Conservation (phyloP, 2,888 invertebrate species). For the Acanthoscelides obtectus region DNA sequence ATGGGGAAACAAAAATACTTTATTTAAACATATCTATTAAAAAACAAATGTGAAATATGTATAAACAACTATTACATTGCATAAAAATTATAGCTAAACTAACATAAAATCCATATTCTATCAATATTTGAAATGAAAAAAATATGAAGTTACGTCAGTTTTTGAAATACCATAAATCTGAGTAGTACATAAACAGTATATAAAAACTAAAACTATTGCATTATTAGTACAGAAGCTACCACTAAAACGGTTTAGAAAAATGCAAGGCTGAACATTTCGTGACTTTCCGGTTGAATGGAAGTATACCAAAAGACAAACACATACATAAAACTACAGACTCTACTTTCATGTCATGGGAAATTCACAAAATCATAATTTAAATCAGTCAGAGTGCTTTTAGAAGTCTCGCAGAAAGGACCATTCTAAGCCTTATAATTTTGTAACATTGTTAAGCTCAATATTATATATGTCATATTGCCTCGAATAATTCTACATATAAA, state of each 20-base stretch:
- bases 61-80: conserved; percentile 39
- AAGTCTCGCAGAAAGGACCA: too few relatives aligned
- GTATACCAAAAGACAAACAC: neutral
- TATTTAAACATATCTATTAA: conserved; percentile 43
- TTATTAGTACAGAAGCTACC: neutral
- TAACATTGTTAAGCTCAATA: neutral
- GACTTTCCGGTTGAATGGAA: neutral
- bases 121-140: neutral
- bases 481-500: neutral
- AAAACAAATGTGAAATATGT: conserved; percentile 41
- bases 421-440: neutral
- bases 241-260: neutral
- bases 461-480: neutral
- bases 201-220: neutral
- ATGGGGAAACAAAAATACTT: conserved; percentile 16
- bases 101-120: conserved; percentile 8
- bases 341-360: neutral
- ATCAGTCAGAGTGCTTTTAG: neutral
- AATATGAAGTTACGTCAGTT: neutral
- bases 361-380: neutral
- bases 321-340: neutral
- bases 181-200: neutral
- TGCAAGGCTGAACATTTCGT: neutral
- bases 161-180: neutral
- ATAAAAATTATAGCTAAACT: conserved; percentile 23